A percentile compares a stretch with the other conserved stretches of the same genome.
phyloP scores from a whole-genome alignment of 2,797 vertebrate genomes.

The Semotilus atromaculatus region DNA sequence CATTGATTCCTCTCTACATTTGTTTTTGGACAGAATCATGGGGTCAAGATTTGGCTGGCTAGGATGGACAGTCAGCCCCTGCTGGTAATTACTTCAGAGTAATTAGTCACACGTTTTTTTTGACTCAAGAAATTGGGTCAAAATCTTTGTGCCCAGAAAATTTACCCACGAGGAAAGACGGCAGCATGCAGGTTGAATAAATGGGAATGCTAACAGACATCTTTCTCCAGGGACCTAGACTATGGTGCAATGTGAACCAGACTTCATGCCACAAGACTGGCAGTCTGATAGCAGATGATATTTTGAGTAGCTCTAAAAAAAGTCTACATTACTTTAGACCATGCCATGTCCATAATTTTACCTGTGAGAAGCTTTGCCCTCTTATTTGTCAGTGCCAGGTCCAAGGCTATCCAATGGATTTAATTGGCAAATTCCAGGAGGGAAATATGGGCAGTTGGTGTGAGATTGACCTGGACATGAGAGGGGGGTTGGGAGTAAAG shows the following conservation, averaged over 20 bases:
- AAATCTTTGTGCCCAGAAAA: background rate
- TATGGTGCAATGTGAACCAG: background rate
- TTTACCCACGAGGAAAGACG: background rate
- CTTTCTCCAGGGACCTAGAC: background rate
- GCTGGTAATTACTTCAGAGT: background rate
- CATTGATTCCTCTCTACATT: background rate
- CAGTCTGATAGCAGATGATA: background rate
- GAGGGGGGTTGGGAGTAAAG: slow-evolving; percentile 27
- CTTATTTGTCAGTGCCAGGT: background rate
- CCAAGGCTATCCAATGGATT: background rate
- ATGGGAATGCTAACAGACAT: background rate
- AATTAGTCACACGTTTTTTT: background rate
- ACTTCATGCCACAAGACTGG: background rate
- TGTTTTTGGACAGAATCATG: background rate
- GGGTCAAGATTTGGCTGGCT: background rate
- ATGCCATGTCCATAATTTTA: background rate
- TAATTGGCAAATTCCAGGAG: slow-evolving; percentile 32
- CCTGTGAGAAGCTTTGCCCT: background rate
- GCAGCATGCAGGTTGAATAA: background rate
- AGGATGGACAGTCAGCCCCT: background rate
- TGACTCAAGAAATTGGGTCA: background rate
- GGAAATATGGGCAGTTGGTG: slow-evolving; percentile 16
- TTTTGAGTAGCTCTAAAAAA: background rate
- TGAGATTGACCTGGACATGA: slow-evolving; percentile 39
- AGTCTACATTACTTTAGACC: background rate